Percentiles rank a stretch among this genome's conserved stretches.
These are phyloP conservation scores for Perccottus glenii DNA, from an alignment of 2,113 vertebrate genomes.

Conservation along the genomic window DNA sequence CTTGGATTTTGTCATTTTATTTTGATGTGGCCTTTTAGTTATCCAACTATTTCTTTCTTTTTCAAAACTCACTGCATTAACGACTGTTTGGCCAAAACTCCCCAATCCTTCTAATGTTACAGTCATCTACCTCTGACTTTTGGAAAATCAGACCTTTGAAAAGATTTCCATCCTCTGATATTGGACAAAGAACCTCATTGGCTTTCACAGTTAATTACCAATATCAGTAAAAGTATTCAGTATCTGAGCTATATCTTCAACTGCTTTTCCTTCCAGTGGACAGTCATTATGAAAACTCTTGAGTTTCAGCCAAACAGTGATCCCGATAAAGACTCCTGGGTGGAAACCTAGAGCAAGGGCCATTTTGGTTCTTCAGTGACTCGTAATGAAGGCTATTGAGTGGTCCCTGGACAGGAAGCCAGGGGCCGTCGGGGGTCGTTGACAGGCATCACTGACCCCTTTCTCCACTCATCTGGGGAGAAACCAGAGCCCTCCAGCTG, in stretches of 20 bases:
- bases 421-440: slow-evolving; percentile 63
- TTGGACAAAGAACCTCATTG: slow-evolving; percentile 54
- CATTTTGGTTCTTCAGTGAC: slow-evolving; percentile 72
- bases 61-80: slow-evolving; percentile 16
- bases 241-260: slow-evolving; percentile 62
- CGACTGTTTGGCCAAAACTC: slow-evolving; percentile 2
- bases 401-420: slow-evolving; percentile 67
- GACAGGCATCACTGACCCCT: slow-evolving; percentile 67
- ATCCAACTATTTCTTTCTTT: slow-evolving; percentile 14
- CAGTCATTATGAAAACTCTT: slow-evolving; percentile 64
- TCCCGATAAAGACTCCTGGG: slow-evolving; percentile 56
- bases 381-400: slow-evolving; percentile 66
- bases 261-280: slow-evolving; percentile 48
- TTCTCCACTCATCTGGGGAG: slow-evolving; percentile 66
- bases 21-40: slow-evolving; percentile 7
- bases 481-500: slow-evolving; percentile 65
- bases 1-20: slow-evolving; percentile 7
- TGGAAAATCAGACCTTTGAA: slow-evolving; percentile 55
- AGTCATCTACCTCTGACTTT: slow-evolving; percentile 50
- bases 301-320: slow-evolving; percentile 61
- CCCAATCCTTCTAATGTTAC: slow-evolving; percentile 52
- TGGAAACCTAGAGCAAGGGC: slow-evolving; percentile 58
- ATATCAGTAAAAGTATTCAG: slow-evolving; percentile 52
- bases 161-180: slow-evolving; percentile 32
- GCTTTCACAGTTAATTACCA: slow-evolving; percentile 62